Base-by-base conservation (phyloP, 1,140 invertebrate species). In the Macrobrachium nipponense region DNA sequence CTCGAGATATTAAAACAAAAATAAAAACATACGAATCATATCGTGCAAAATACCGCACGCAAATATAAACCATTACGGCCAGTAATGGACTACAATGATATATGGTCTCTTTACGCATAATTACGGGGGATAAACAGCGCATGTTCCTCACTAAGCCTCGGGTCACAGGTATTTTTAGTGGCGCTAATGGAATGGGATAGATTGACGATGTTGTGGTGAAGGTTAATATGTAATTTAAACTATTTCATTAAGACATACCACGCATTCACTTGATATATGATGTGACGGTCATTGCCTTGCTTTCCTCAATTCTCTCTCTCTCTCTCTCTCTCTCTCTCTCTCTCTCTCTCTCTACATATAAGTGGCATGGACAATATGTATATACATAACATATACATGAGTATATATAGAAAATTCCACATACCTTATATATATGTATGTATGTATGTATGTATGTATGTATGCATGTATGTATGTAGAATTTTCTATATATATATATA, bases 401-500 rank as follows among this genome's bases (percentile, higher is more conserved):
- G 23, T 72, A 23, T 2, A 72, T 72, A 72, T 36, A 72, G 3
- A 72, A 15, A 72, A 5, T 20, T 27, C 14, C 7, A 72, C 23
- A 75, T 0, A 75, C 36, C 36, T 58, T 10, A 75, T 0, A 75
- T 17, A 43, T 6, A 51, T 6, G 51, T 8, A 77, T n/a, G 60
- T 2, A 77, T 20, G 60, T 2, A 77, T 20, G 60, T 51, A 77
- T 17, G 20, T n/a, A 58, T 77, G 18, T 51, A 58, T 51, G 59
- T 51, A 58, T 15, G 2, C 5, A 58, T 58, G 17, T 77, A 77
- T 77, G 20, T 58, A 58, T 77, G 18, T 58, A 77, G 18, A n/a
- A n/a, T n/a, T n/a, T n/a, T n/a, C n/a, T 77, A 43, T 77, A 77
- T 58, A 43, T 58, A 43, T 77, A 58, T 77, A 12, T 77, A 77